Percentiles rank a stretch among this genome's conserved stretches.
These are phyloP conservation scores for Leuciscus waleckii DNA, from an alignment of 2,797 vertebrate species.

Conservation along the genomic window DNA sequence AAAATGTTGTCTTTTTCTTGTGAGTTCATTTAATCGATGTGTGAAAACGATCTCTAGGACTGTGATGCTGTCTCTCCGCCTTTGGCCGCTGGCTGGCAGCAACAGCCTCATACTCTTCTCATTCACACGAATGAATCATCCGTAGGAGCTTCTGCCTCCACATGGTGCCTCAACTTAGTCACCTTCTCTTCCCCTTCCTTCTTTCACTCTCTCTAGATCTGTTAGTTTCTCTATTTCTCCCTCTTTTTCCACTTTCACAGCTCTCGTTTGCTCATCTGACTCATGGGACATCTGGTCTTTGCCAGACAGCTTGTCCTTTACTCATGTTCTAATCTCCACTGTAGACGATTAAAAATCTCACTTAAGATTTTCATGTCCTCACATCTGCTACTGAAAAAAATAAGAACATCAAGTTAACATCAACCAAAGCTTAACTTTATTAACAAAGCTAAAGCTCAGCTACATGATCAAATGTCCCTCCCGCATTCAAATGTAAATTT, in stretches of 20 bases:
- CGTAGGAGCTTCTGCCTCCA: conserved; percentile 36
- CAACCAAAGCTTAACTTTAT: background rate
- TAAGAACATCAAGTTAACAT: background rate
- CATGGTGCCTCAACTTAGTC: conserved; percentile 53
- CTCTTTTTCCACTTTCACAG: conserved; percentile 60
- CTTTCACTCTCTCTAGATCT: conserved; percentile 49
- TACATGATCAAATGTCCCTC: background rate
- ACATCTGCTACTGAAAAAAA: conserved; percentile 6
- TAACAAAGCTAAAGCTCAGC: background rate
- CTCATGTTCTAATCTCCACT: conserved; percentile 42
- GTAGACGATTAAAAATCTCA: conserved; percentile 21
- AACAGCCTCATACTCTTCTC: background rate
- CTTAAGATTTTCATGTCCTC: conserved; percentile 2
- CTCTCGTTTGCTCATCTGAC: conserved; percentile 62
- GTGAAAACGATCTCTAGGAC: background rate
- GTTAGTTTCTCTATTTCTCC: conserved; percentile 49
- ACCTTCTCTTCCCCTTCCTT: conserved; percentile 53
- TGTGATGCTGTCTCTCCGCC: background rate
- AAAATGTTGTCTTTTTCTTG: conserved; percentile 25
- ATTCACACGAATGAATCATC: conserved; percentile 34
- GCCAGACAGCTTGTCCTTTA: conserved; percentile 60
- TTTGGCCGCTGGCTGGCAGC: conserved; percentile 22
- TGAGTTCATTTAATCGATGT: background rate
- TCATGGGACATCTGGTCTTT: conserved; percentile 73
- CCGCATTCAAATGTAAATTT: background rate